A percentile compares a stretch with the other conserved stretches of the same genome.
These are phyloP conservation scores for Sebastes glaucus DNA, from an alignment of 2,797 vertebrate species.

Conservation along the genomic window DNA sequence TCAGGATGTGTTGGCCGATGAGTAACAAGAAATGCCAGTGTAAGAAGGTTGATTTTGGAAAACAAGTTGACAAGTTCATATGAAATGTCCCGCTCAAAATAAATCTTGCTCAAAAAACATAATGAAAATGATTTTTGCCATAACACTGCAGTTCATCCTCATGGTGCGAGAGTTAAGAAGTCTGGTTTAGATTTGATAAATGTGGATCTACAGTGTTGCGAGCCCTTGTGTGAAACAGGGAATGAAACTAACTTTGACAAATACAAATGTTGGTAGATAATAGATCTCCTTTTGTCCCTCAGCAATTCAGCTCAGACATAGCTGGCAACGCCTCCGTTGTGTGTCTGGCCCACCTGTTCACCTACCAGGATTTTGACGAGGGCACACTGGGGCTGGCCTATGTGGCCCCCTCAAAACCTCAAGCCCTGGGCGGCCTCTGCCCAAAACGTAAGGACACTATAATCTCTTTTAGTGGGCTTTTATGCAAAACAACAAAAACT, in stretches of 20 bases:
- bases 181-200: neutral
- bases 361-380: constrained; percentile 98
- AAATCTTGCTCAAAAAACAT: neutral
- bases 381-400: constrained; percentile 96
- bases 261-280: neutral
- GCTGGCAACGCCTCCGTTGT: constrained; percentile 91
- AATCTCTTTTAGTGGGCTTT: neutral
- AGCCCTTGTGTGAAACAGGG: neutral
- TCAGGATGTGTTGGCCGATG: neutral
- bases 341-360: constrained; percentile 98
- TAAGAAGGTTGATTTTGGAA: neutral
- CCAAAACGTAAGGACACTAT: constrained; percentile 86
- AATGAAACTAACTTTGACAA: neutral
- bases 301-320: constrained; percentile 98
- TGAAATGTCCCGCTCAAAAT: neutral
- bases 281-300: constrained; percentile 11
- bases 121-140: neutral
- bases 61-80: neutral
- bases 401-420: constrained; percentile 91
- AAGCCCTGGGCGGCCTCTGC: constrained; percentile 95
- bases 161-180: neutral
- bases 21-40: neutral
- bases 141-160: neutral
- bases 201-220: neutral
- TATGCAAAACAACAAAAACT: neutral